Percentiles rank a stretch among this genome's conserved stretches.
Evolutionary conservation across 2,113 vertebrate genomes (phyloP).

Genomic region (Percina caprodes): DNA sequence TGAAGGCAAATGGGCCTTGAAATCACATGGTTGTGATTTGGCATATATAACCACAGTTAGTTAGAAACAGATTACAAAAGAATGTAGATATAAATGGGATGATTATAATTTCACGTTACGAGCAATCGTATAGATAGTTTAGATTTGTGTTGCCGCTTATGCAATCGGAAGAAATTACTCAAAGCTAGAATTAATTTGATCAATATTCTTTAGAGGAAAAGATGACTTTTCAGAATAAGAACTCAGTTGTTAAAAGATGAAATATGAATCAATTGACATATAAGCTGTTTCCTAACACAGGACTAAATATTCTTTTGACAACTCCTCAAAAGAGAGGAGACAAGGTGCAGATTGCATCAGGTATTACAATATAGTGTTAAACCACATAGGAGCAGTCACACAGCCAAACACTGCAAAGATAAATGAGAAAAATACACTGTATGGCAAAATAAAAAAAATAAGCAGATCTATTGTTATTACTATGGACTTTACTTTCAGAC

Average conservation of each 20-base stretch:
- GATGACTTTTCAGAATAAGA: conserved; percentile 1
- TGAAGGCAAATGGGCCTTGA: conserved; percentile 48
- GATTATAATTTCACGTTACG: background rate
- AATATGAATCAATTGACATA: conserved; percentile 19
- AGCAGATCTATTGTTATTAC: conserved; percentile 49
- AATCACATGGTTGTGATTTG: conserved; percentile 48
- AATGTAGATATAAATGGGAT: background rate
- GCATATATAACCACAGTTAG: conserved; percentile 9
- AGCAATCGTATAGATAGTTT: background rate
- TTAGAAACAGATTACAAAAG: background rate
- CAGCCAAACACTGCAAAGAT: conserved; percentile 37
- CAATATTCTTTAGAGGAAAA: background rate
- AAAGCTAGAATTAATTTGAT: background rate
- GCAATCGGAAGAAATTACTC: background rate
- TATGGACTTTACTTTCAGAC: conserved; percentile 38
- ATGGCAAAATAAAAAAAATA: conserved; percentile 21
- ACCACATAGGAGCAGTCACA: conserved; percentile 32
- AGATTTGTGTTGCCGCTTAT: background rate
- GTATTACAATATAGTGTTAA: conserved; percentile 23
- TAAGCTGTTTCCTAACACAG: conserved; percentile 25
- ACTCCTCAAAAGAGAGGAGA: conserved; percentile 23
- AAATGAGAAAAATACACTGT: conserved; percentile 41
- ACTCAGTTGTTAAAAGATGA: background rate
- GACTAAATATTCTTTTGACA: conserved; percentile 35
- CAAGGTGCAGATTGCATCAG: conserved; percentile 47